These are phyloP conservation scores for Epinephelus moara DNA, from an alignment of 2,113 vertebrate genomes.

Conservation along the genomic window DNA sequence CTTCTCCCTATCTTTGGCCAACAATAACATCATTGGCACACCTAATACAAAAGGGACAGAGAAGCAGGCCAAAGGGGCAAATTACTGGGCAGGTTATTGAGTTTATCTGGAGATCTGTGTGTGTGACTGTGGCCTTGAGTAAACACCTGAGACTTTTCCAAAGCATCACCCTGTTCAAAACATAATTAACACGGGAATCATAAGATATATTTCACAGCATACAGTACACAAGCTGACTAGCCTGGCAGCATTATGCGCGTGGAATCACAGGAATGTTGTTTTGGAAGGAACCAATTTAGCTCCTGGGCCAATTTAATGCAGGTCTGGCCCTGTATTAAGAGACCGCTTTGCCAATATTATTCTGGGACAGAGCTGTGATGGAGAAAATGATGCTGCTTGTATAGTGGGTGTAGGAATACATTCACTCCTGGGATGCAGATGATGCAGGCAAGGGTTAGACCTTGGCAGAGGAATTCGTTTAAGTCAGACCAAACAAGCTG, in stretches of 20 bases:
- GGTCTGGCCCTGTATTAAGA: slow-evolving; percentile 5
- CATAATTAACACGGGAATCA: slow-evolving; percentile 51
- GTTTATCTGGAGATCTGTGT: slow-evolving; percentile 49
- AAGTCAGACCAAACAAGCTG: slow-evolving; percentile 41
- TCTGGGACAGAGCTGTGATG: slow-evolving; percentile 17
- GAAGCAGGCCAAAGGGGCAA: slow-evolving; percentile 48
- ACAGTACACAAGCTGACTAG: slow-evolving; percentile 36
- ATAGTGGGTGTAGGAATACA: slow-evolving; percentile 6
- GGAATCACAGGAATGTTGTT: slow-evolving; percentile 72
- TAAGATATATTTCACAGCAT: slow-evolving; percentile 32
- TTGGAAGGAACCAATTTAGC: slow-evolving; percentile 55
- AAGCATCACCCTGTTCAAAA: slow-evolving; percentile 36
- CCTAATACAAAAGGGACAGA: slow-evolving; percentile 40
- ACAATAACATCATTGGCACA: slow-evolving; percentile 61
- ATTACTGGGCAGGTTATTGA: slow-evolving; percentile 57
- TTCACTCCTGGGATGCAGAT: slow-evolving; percentile 44
- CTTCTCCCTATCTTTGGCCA: slow-evolving; percentile 53
- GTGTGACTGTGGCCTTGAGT: slow-evolving; percentile 45
- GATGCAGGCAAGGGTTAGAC: slow-evolving; percentile 28
- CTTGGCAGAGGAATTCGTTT: slow-evolving; percentile 22
- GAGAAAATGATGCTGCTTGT: slow-evolving; percentile 24
- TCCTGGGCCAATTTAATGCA: slow-evolving; percentile 17
- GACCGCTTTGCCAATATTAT: slow-evolving; percentile 13
- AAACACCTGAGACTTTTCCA: slow-evolving; percentile 53
- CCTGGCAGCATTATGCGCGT: slow-evolving; percentile 39